Base-by-base conservation (phyloP, 2,888 invertebrate genomes). In the Megaustenia siamemsis region DNA sequence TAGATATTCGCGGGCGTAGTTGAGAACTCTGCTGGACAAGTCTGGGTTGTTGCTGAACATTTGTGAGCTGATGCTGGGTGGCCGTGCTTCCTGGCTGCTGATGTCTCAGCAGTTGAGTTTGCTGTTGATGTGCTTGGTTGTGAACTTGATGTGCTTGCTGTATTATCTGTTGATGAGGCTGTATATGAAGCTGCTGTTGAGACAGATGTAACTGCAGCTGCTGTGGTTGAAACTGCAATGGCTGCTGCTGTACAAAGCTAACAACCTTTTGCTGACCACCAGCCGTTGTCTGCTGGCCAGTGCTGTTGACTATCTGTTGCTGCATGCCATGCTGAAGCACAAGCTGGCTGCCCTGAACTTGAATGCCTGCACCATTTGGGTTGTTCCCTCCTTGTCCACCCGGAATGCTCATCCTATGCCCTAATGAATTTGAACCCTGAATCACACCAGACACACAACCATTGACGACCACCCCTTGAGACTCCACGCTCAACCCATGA, bases 1-100 rank as follows among this genome's bases (percentile, higher is more conserved):
- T 85, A n/a, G 85, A 63, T 45, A 78, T 78, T 49, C 68, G 69
- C 38, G 66, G 69, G 32, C 66, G 68, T 38, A 38, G 69, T n/a
- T 66, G 77, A 40, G 38, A 21, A 35, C 38, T 4, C 60, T 77
- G 77, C 40, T 56, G 63, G 83, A 38, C 8, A n/a, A 18, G 76
- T 40, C 53, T 69, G 69, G 6, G 77, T 83, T 4, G 83, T 32
- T 75, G 75, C 15, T 75, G 75, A 32, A 53, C 32, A 53, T 53
- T 32, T 38, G 56, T n/a, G 6, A 56, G 10, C 24, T 56, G 40
- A 63, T 78, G 60, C 15, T 76, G 76, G 45, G 15, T 78, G 38
- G 15, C n/a, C 32, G 35, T 60, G 8, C 24, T 4, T 73, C 45
- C 45, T n/a, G 45, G n/a, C n/a, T 73, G 38, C 43, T 66, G 66